These are phyloP conservation scores for Nasonia oneida DNA, from an alignment of 2,888 invertebrate genomes.

Conservation along the genomic window DNA sequence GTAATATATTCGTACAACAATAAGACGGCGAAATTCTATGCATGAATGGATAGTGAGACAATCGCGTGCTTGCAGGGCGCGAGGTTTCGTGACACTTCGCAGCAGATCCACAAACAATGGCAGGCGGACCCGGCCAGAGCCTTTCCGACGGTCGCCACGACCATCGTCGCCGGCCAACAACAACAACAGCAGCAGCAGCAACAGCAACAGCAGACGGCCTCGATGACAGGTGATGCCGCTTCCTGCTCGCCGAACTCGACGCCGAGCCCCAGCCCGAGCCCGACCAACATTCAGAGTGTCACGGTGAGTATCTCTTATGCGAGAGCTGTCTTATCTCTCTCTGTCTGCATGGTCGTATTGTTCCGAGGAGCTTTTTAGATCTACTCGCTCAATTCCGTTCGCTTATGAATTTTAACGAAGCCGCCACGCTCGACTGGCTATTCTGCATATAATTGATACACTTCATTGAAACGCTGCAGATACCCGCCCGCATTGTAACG, in stretches of 20 bases:
- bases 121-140: slow-evolving; percentile 79
- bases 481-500: too few relatives aligned
- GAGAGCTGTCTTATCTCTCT: not conserved
- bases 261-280: slow-evolving; percentile 77
- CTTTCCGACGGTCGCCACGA: slow-evolving; percentile 74
- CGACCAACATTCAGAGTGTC: slow-evolving; percentile 75
- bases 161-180: slow-evolving; percentile 7
- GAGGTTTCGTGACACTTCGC: slow-evolving; percentile 87
- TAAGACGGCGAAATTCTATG: not conserved
- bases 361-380: not conserved
- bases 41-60: not conserved
- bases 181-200: not conserved
- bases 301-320: slow-evolving; percentile 68
- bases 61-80: slow-evolving; percentile 79
- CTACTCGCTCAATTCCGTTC: not conserved
- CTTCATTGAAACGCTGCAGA: too few relatives aligned
- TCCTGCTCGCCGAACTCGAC: slow-evolving; percentile 71
- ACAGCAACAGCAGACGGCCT: slow-evolving; percentile 17
- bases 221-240: slow-evolving; percentile 55
- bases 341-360: not conserved
- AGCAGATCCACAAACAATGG: slow-evolving; percentile 87
- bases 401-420: not conserved
- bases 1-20: not conserved
- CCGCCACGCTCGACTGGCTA: too few relatives aligned
- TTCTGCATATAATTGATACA: not conserved